These are phyloP conservation scores for Tapirus indicus DNA, from an alignment of 2,797 vertebrate genomes.

Conservation along the genomic window DNA sequence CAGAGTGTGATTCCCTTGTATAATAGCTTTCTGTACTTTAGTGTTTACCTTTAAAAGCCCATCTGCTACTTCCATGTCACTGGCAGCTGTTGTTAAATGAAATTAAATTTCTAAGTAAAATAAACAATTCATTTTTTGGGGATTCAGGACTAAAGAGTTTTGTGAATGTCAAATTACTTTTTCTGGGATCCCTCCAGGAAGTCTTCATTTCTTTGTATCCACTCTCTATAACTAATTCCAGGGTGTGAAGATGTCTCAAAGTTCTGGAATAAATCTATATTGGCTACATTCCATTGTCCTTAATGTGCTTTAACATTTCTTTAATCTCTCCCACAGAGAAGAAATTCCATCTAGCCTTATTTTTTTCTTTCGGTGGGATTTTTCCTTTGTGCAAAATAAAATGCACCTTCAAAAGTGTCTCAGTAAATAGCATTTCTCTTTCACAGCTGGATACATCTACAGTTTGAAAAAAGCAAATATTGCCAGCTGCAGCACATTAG, in stretches of 20 bases:
- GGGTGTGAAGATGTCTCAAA: constrained; percentile 1
- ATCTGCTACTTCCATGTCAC: neutral
- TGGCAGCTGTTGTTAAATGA: neutral
- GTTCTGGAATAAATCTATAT: neutral
- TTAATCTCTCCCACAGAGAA: constrained; percentile 26
- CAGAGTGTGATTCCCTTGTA: neutral
- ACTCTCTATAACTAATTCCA: neutral
- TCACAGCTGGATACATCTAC: constrained; percentile 22
- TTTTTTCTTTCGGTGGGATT: neutral
- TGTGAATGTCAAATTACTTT: constrained; percentile 43
- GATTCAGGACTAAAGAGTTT: constrained; percentile 27
- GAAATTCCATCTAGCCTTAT: neutral
- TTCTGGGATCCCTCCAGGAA: constrained; percentile 24
- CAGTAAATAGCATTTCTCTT: constrained; percentile 47
- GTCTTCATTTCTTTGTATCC: neutral
- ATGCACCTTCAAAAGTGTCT: constrained; percentile 4
- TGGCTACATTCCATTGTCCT: neutral
- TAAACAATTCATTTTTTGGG: neutral
- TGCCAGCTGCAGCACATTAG: neutral
- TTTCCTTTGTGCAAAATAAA: constrained; percentile 50
- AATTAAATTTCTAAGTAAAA: constrained; percentile 68
- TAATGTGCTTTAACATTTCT: neutral
- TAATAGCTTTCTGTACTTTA: constrained; percentile 4
- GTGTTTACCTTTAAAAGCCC: constrained; percentile 60
- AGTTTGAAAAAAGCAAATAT: neutral